phyloP scores from a whole-genome alignment of 2,113 vertebrate species.

The Bufo gargarizans region DNA sequence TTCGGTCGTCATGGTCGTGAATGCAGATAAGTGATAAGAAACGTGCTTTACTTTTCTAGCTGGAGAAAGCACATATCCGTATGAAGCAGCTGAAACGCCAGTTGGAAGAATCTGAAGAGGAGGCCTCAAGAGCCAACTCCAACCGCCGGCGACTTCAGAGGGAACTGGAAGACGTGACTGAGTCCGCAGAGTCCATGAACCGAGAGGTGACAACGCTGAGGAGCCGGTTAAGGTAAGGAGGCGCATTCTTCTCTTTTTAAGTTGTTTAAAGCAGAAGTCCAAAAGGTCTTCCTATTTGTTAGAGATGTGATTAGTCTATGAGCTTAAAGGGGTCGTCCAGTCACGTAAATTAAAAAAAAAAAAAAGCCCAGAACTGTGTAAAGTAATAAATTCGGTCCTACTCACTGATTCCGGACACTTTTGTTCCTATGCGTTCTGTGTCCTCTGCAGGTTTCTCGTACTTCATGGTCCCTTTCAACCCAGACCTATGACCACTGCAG shows the following conservation, averaged over 20 bases:
- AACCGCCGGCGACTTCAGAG: constrained; percentile 81
- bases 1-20: background rate
- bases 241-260: background rate
- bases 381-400: no score
- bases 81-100: constrained; percentile 87
- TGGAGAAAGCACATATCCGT: constrained; percentile 78
- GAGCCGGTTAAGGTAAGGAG: constrained; percentile 79
- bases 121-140: constrained; percentile 79
- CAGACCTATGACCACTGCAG: no score
- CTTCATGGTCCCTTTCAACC: no score
- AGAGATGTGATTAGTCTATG: no score
- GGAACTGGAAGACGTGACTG: constrained; percentile 83
- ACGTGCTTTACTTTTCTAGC: constrained; percentile 63
- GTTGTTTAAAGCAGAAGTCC: background rate
- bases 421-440: no score
- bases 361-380: no score
- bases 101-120: constrained; percentile 87
- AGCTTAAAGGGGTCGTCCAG: no score
- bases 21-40: background rate
- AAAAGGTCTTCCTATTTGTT: no score
- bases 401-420: no score
- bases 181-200: constrained; percentile 80
- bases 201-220: constrained; percentile 82
- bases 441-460: no score
- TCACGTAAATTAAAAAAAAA: no score